These are phyloP conservation scores for Danaus chrysippus DNA, from an alignment of 2,888 invertebrate genomes.

Conservation along the genomic window DNA sequence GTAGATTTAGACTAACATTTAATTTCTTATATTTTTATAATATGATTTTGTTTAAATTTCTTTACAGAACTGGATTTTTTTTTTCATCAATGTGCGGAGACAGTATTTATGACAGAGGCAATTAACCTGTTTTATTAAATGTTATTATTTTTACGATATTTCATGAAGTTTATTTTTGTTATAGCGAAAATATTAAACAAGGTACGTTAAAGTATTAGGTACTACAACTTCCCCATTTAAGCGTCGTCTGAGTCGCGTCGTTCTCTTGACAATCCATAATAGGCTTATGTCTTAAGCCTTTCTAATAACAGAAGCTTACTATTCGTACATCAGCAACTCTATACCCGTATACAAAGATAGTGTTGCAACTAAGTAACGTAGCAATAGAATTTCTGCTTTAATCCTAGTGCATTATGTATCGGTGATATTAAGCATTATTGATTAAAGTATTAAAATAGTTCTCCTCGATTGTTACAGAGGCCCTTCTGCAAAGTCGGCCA, in stretches of 20 bases:
- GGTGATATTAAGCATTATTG: background rate
- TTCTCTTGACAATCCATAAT: conserved; percentile 21
- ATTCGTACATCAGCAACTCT: conserved; percentile 13
- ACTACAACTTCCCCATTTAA: background rate
- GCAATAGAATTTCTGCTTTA: conserved; percentile 1
- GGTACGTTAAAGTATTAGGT: background rate
- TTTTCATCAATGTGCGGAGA: background rate
- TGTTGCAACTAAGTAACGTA: background rate
- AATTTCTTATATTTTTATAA: background rate
- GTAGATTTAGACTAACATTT: conserved; percentile 5
- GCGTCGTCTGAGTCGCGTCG: conserved; percentile 12
- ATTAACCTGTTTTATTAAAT: no score
- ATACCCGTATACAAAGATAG: background rate
- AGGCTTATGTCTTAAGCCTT: conserved; percentile 25
- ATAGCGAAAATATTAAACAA: no score
- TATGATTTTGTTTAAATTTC: background rate
- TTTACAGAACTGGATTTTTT: background rate
- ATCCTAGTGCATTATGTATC: background rate
- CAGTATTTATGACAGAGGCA: background rate
- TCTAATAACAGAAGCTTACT: conserved; percentile 23
- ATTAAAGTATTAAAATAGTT: conserved; percentile 9
- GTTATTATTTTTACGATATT: no score
- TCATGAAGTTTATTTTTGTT: no score
- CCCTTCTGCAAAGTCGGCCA: conserved; percentile 94
- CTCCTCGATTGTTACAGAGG: conserved; percentile 83